Evolutionary conservation across 2,797 vertebrate species (phyloP), one percentile per base, ranked within the genome.

Genomic region (Iguana delicatissima): DNA sequence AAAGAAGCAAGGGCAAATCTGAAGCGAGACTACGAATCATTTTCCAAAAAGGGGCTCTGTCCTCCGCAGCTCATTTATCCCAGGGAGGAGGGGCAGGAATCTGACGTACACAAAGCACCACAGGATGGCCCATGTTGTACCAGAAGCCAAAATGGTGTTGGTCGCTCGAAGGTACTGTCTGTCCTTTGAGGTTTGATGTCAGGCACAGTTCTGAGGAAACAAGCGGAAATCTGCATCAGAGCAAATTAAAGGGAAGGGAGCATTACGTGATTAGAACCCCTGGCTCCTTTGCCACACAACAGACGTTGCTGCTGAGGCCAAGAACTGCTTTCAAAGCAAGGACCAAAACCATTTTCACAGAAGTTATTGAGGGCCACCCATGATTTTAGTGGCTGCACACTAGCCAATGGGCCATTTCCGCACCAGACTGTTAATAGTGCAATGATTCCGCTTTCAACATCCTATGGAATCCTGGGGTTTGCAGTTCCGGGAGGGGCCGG

Each of bases 141-240:
- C 99, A 99, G 96, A 98, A 98, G 91, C 97, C 97, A 90, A 99
- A 99, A 95, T 99, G 99, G 96, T 99, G 99, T 46, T 98, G 94
- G 82, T 98, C 96, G 55, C 98, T 99, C 80, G 97, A 97, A 0
- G 97, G 93, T 69, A 99, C 98, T 0, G 98, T 99, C 95, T 98
- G 97, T 93, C 98, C 98, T 97, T 98, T 99, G 91, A 99, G 95
- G 80, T 99, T 99, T 87, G 99, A 99, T 3, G 99, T 99, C 97
- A 99, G 90, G 93, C 98, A 98, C 50, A 99, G 95, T 96, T 99
- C 99, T 99, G 94, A 80, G 88, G 9, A 4, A 42, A 1, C 10
- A 86, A 90, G 85, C 6, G 3, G 52, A 38, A 62, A 72, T 22
- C 29, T 20, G 18, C 7, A 16, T 50, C 50, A 73, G 91, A 93